Evolutionary conservation across 2,797 vertebrate genomes (phyloP).

Genomic region (Smutsia gigantea): DNA sequence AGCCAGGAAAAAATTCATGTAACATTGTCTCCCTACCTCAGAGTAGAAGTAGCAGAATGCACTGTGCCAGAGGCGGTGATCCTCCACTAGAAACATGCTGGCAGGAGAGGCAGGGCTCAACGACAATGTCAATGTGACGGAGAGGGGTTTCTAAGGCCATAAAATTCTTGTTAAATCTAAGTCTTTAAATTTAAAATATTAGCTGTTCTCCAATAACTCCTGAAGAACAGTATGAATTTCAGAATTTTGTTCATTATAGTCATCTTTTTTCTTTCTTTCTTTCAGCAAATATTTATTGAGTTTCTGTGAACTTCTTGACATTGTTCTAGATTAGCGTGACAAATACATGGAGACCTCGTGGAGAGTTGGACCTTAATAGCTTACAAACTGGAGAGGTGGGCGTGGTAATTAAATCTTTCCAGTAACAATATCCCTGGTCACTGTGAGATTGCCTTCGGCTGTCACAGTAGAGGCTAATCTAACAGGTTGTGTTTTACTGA

Average conservation of each 20-base stretch:
- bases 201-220: neutral
- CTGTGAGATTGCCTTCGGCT: neutral
- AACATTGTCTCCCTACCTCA: neutral
- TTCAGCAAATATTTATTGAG: neutral
- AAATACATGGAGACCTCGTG: neutral
- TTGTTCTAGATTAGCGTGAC: neutral
- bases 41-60: neutral
- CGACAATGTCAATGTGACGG: too few species aligned
- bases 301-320: neutral
- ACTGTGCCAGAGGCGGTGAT: neutral
- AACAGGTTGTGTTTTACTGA: neutral
- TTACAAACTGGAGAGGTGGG: neutral
- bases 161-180: neutral
- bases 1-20: neutral
- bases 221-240: neutral
- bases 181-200: neutral
- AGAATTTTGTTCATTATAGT: neutral
- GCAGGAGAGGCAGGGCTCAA: neutral
- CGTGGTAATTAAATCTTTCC: neutral
- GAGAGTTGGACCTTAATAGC: neutral
- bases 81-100: neutral
- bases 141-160: neutral
- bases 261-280: neutral
- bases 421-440: neutral
- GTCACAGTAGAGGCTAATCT: neutral